These are phyloP conservation scores for Eucriotettix oculatus DNA, from an alignment of 2,888 invertebrate genomes.

Conservation along the genomic window DNA sequence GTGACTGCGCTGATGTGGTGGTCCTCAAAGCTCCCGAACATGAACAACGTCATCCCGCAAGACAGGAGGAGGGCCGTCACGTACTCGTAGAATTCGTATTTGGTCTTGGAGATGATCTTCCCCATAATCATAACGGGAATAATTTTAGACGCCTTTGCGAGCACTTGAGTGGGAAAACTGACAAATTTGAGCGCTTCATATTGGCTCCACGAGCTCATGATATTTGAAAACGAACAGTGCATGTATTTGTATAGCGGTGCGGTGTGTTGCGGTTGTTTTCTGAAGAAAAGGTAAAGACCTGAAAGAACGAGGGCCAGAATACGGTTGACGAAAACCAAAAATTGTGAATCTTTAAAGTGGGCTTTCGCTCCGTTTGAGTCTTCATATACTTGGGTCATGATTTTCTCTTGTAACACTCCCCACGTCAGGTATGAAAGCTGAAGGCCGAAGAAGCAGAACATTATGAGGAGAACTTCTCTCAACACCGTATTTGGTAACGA, in stretches of 20 bases:
- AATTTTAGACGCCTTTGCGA: slow-evolving; percentile 96
- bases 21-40: slow-evolving; percentile 59
- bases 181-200: slow-evolving; percentile 98
- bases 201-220: slow-evolving; percentile 94
- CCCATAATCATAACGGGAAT: slow-evolving; percentile 99
- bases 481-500: too few relatives aligned
- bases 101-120: slow-evolving; percentile 68
- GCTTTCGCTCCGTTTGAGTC: too few relatives aligned
- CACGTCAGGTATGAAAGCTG: too few relatives aligned
- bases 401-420: too few relatives aligned
- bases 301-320: too few relatives aligned
- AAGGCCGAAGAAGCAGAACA: too few relatives aligned
- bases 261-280: slow-evolving; percentile 49
- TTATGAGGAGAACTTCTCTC: too few relatives aligned
- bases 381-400: too few relatives aligned
- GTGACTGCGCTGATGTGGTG: slow-evolving; percentile 28
- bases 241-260: slow-evolving; percentile 90
- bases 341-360: too few relatives aligned
- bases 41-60: slow-evolving; percentile 81
- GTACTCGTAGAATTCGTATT: slow-evolving; percentile 84
- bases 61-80: slow-evolving; percentile 79
- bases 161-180: slow-evolving; percentile 90
- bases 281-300: slow-evolving; percentile 4
- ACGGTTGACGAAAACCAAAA: slow-evolving; percentile 24
- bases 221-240: slow-evolving; percentile 39